Evolutionary conservation across 2,888 invertebrate genomes (phyloP), one percentile per base, ranked within the genome.

Genomic region (Macrosiphum euphorbiae): DNA sequence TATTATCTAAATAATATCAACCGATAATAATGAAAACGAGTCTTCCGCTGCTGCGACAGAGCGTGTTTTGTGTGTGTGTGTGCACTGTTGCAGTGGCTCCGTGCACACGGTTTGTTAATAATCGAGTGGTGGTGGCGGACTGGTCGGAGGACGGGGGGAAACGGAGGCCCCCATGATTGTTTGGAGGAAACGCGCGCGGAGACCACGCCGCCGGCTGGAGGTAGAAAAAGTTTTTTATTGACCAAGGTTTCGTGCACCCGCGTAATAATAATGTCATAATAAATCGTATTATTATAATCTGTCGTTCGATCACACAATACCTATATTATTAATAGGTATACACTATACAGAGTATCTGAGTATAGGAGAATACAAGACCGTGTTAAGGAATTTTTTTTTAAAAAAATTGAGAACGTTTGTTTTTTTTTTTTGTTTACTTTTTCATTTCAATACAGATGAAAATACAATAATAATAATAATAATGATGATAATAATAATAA

Each of bases 1-100:
- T 61, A 61, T 90, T 61, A 90, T 90, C 28, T 90, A 35, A 78
- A 78, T 78, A 47, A 90, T 90, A 90, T 90, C n/a, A n/a, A 47
- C 78, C 67, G 67, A 90, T 61, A 90, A 90, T 61, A 90, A 90
- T 61, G 47, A 67, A 13, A 44, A 41, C 26, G 41, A 41, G 55
- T 35, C 35, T 78, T 67, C 24, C 13, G 88, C 58, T 44, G 88
- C 41, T 41, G 78, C 20, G 35, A 35, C 78, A 35, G 78, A 78
- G 78, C 20, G 78, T 35, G 35, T 35, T 8, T 20, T 8, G 78
- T 78, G 78, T 58, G 61, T 61, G 61, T 61, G 61, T 13, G n/a
- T n/a, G 28, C 52, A 52, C 13, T 55, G 55, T 44, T 55, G 55
- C 78, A 35, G 35, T 78, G 78, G 35, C 16, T n/a, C 67, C 67